Base-by-base conservation (phyloP, 2,113 vertebrate species). In the Mesocricetus auratus region DNA sequence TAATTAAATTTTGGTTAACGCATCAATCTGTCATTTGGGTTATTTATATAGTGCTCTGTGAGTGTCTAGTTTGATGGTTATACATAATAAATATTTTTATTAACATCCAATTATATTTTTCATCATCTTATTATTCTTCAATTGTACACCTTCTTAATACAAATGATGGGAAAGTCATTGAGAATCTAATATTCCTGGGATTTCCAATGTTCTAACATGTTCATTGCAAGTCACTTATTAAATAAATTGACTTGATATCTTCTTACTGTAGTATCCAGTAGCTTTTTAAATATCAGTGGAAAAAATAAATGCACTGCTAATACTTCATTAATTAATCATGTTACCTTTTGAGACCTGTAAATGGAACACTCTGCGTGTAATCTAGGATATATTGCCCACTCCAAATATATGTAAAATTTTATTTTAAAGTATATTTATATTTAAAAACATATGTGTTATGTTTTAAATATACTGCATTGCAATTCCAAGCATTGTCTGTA, bases 171-270 rank as follows among this genome's bases (percentile, higher is more conserved):
- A 66, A 82, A 92, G 78, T 4, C 7, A 79, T 68, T 60, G 74
- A 60, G 60, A 93, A 31, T 85, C 24, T 89, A 93, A 86, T 64
- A 90, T 16, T 88, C 33, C 15, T 94, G 74, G 5, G 58, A 90
- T 95, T 95, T 77, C 7, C 74, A 77, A 5, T 10, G 74, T 97
- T 97, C 89, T 92, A 79, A 2, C 36, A 47, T 50, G 53, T 87
- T 60, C 81, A 12, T 95, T 97, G 71, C 90, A 89, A 58, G 7
- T 93, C 73, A 74, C 93, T 94, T 97, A 42, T 81, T 94, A 98
- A 91, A n/a, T 21, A 96, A 96, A 86, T 97, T 19, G n/a, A 97
- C 96, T 93, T 97, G 94, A 97, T 93, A 96, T 94, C 85, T 88
- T 92, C 29, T 87, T 66, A 75, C 45, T 86, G 31, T 78, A 93